Percentiles rank a stretch among this genome's conserved stretches.
Conservation (phyloP, 2,888 invertebrate genomes). For the Platycheirus albimanus region DNA sequence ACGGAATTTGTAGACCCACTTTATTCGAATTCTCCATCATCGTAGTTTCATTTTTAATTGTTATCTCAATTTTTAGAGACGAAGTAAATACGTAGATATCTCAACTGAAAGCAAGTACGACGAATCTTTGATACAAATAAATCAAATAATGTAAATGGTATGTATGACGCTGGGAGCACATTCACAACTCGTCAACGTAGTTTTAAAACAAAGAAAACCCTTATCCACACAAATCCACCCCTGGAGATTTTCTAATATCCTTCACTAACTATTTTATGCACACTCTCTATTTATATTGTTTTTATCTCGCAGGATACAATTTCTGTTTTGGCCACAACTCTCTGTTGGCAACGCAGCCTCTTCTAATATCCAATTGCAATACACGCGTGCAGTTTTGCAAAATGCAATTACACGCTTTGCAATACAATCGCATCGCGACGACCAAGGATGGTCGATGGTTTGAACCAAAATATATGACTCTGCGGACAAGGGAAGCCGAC, state of each 20-base stretch:
- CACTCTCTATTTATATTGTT: constrained; percentile 30
- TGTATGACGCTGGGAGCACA: no score
- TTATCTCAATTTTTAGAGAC: no score
- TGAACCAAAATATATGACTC: not conserved
- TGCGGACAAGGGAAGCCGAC: not conserved
- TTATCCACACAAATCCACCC: not conserved
- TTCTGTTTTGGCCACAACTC: constrained; percentile 49
- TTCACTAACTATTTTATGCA: not conserved
- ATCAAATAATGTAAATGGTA: no score
- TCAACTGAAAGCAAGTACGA: no score
- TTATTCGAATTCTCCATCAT: no score
- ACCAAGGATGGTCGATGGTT: not conserved
- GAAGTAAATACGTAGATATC: no score
- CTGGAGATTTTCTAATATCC: not conserved
- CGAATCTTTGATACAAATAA: no score
- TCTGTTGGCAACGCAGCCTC: constrained; percentile 29
- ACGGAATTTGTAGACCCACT: no score
- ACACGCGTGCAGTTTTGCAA: constrained; percentile 1
- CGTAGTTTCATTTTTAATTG: no score
- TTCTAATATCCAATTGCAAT: constrained; percentile 12
- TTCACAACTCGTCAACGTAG: no score
- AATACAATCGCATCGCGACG: constrained; percentile 15
- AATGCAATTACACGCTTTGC: constrained; percentile 41
- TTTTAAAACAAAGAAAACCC: no score
- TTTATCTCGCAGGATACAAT: constrained; percentile 39